Evolutionary conservation across 2,797 vertebrate species (phyloP).

Genomic region (Mus minutoides): DNA sequence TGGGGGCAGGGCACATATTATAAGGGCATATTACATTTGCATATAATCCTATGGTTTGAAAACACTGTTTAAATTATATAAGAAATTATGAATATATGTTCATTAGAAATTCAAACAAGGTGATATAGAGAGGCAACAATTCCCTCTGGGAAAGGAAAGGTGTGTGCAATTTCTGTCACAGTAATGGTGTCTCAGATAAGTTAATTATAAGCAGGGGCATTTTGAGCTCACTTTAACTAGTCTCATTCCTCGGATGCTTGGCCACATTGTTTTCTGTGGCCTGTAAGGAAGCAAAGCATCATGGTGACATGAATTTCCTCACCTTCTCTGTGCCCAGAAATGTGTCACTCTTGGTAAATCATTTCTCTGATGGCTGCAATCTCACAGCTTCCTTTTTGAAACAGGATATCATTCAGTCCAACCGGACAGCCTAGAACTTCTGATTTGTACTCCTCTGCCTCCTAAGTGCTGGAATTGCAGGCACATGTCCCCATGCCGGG

Average conservation of each 20-base stretch:
- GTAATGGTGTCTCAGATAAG: background rate
- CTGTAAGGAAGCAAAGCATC: background rate
- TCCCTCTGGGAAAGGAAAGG: background rate
- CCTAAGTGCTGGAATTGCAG: background rate
- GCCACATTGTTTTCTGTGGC: background rate
- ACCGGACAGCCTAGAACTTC: background rate
- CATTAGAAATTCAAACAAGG: background rate
- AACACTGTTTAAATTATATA: slow-evolving; percentile 19
- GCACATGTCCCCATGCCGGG: background rate
- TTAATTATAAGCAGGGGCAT: background rate
- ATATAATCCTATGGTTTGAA: slow-evolving; percentile 18
- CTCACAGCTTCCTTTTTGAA: background rate
- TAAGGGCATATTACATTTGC: slow-evolving; percentile 24
- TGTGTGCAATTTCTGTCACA: background rate
- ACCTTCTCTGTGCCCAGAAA: background rate
- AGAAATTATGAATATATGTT: slow-evolving; percentile 18
- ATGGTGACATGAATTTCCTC: background rate
- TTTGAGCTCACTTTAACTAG: background rate
- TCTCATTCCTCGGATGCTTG: background rate
- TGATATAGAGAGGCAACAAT: background rate
- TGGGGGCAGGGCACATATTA: slow-evolving; percentile 37
- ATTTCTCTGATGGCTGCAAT: background rate
- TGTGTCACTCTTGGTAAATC: background rate
- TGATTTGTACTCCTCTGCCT: background rate
- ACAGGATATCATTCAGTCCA: background rate